phyloP scores from a whole-genome alignment of 2,888 invertebrate genomes.

The Dysmachus trigonus region DNA sequence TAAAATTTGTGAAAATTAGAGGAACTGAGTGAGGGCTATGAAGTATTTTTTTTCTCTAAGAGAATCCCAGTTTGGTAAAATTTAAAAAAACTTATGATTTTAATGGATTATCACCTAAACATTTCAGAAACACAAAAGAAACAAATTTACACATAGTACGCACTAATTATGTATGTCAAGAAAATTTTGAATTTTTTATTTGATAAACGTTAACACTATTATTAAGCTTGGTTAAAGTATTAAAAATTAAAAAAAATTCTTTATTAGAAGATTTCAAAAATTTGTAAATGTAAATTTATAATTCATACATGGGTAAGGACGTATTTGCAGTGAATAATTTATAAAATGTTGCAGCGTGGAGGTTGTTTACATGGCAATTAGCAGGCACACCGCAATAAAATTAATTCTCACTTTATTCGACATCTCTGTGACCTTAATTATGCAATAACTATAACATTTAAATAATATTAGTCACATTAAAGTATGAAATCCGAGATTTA shows the following conservation, averaged over 20 bases:
- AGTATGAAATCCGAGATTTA: neutral
- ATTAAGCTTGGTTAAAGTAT: too few relatives aligned
- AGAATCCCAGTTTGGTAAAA: too few relatives aligned
- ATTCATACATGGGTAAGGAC: neutral
- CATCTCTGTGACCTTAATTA: neutral
- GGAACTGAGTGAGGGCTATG: too few relatives aligned
- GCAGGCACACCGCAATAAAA: neutral
- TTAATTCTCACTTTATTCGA: neutral
- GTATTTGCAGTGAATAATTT: neutral
- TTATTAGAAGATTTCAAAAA: too few relatives aligned
- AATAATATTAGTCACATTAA: neutral
- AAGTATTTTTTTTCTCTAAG: too few relatives aligned
- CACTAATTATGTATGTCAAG: too few relatives aligned
- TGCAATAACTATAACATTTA: neutral
- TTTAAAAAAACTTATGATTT: neutral
- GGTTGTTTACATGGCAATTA: neutral
- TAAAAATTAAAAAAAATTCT: too few relatives aligned
- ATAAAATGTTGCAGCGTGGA: neutral
- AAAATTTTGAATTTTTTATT: too few relatives aligned
- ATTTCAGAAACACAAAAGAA: neutral
- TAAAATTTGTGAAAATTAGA: too few relatives aligned
- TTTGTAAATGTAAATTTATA: too few relatives aligned
- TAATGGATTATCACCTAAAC: neutral
- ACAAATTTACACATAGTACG: too few relatives aligned
- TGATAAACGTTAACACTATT: too few relatives aligned